phyloP scores from a whole-genome alignment of 2,888 invertebrate genomes.

The Parthenolecanium corni region DNA sequence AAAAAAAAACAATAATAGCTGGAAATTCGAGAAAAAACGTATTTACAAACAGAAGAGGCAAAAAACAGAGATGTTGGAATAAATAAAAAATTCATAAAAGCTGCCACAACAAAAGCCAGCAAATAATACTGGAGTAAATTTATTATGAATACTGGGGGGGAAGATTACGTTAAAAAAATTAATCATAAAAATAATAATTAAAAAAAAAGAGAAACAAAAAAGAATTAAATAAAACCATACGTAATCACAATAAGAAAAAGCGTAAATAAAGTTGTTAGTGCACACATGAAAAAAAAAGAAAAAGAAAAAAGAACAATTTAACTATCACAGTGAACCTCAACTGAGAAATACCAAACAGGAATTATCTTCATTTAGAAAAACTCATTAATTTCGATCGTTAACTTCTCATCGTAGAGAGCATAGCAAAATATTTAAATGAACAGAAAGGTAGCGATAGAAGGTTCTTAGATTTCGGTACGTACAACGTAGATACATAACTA shows the following conservation, averaged over 20 bases:
- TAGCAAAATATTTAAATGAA: too few species aligned
- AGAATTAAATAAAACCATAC: slow-evolving; percentile 16
- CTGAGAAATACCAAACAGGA: slow-evolving; percentile 5
- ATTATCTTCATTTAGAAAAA: background rate
- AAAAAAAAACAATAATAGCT: background rate
- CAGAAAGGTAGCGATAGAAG: too few species aligned
- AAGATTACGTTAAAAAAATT: slow-evolving; percentile 15
- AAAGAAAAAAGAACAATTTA: slow-evolving; percentile 4
- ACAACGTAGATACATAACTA: too few species aligned
- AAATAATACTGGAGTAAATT: slow-evolving; percentile 24
- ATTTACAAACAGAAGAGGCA: slow-evolving; percentile 5
- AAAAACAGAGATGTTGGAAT: slow-evolving; percentile 14
- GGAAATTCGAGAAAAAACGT: background rate
- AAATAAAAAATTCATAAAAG: slow-evolving; percentile 12
- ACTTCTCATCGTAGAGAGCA: too few species aligned
- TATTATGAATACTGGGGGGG: slow-evolving; percentile 21
- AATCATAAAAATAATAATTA: background rate
- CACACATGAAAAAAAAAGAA: slow-evolving; percentile 8
- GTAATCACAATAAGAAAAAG: slow-evolving; percentile 23
- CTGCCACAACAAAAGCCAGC: slow-evolving; percentile 25
- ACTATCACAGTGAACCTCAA: slow-evolving; percentile 21
- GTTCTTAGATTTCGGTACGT: too few species aligned
- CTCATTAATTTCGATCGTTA: too few species aligned
- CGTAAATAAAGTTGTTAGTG: slow-evolving; percentile 22
- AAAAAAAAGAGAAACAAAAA: slow-evolving; percentile 9